Evolutionary conservation across 2,888 invertebrate species (phyloP).

Genomic region (Tiphia femorata): DNA sequence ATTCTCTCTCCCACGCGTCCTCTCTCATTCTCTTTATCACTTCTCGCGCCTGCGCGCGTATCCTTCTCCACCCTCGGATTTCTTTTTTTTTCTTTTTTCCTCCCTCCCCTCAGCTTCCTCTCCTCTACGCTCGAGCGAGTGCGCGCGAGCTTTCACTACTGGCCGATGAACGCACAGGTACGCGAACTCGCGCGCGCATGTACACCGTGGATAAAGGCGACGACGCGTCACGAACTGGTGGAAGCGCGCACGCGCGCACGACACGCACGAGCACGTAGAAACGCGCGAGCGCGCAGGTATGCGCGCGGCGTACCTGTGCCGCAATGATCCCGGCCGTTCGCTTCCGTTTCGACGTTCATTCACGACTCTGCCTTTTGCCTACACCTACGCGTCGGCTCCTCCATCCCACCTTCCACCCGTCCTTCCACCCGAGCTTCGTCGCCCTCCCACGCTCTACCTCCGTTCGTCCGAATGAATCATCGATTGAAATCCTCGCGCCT

Average conservation of each 20-base stretch:
- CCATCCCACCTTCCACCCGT: not conserved
- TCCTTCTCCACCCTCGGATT: not conserved
- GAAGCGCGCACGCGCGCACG: not conserved
- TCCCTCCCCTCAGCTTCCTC: not conserved
- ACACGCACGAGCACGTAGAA: not conserved
- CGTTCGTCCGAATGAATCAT: slow-evolving; percentile 37
- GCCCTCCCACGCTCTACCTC: slow-evolving; percentile 32
- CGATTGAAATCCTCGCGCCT: slow-evolving; percentile 26
- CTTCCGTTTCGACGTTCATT: slow-evolving; percentile 49
- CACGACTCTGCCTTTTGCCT: slow-evolving; percentile 37
- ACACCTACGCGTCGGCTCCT: slow-evolving; percentile 31
- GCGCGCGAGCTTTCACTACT: not conserved
- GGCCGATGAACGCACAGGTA: not conserved
- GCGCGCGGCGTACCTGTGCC: slow-evolving; percentile 26
- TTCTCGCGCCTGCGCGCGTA: not conserved
- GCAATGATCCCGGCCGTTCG: slow-evolving; percentile 32
- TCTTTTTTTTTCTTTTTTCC: not conserved
- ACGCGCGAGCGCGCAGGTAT: not conserved
- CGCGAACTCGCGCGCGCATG: not conserved
- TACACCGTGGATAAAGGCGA: not conserved
- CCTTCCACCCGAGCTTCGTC: not conserved
- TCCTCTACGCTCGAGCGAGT: not conserved
- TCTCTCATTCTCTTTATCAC: not conserved
- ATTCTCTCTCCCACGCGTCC: not conserved
- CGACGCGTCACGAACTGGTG: not conserved